A percentile compares a stretch with the other conserved stretches of the same genome.
These are phyloP conservation scores for Heliothis peltigera DNA, from an alignment of 2,888 invertebrate species.

Conservation along the genomic window DNA sequence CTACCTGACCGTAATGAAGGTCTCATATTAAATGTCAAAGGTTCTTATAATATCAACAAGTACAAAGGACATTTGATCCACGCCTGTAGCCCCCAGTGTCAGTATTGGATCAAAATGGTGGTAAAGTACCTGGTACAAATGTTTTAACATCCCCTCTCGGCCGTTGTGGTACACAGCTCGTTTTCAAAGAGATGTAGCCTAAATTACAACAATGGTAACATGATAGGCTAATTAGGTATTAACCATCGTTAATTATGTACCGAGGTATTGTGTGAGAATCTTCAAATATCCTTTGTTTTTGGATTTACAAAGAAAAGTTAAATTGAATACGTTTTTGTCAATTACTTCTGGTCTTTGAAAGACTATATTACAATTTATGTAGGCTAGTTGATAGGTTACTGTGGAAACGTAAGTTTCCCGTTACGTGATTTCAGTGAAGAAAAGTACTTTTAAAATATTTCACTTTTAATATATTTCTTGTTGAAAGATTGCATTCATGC, in stretches of 20 bases:
- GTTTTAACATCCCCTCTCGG: not conserved
- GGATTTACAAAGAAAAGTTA: not conserved
- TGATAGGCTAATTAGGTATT: not conserved
- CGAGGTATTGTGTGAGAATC: too few species aligned
- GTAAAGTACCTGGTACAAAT: constrained; percentile 12
- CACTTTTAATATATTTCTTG: too few species aligned
- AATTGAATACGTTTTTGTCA: not conserved
- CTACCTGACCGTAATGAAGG: not conserved
- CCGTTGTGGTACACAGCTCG: not conserved
- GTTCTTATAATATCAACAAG: constrained; percentile 8
- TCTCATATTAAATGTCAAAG: constrained; percentile 41
- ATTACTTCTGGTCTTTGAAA: too few species aligned
- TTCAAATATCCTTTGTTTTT: not conserved
- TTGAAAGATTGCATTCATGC: too few species aligned
- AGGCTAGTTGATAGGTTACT: too few species aligned
- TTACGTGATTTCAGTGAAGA: too few species aligned
- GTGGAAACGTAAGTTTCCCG: too few species aligned
- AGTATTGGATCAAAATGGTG: constrained; percentile 8
- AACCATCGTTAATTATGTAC: not conserved
- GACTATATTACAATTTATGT: too few species aligned
- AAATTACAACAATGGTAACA: constrained; percentile 1
- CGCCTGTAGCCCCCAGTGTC: not conserved
- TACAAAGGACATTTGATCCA: constrained; percentile 37
- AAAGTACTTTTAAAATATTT: too few species aligned
- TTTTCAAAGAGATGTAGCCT: not conserved